phyloP scores from a whole-genome alignment of 1,140 invertebrate species.

The Wasmannia auropunctata region DNA sequence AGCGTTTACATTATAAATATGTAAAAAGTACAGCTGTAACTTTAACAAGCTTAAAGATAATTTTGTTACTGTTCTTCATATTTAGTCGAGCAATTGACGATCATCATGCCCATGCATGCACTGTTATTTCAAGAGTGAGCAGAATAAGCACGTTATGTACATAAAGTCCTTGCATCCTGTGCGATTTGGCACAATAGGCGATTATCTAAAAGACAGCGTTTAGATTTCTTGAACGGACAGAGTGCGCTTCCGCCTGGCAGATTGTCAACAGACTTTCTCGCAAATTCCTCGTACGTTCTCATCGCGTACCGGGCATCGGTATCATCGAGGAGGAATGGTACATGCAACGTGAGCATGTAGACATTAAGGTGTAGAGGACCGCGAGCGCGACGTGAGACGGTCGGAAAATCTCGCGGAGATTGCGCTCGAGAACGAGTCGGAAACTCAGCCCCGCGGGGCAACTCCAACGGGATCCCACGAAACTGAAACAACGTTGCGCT shows the following conservation, averaged over 20 bases:
- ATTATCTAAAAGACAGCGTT: constrained; percentile 52
- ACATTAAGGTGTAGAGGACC: constrained; percentile 23
- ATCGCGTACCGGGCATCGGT: neutral
- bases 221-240: constrained; percentile 27
- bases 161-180: constrained; percentile 8
- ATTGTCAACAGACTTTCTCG: constrained; percentile 54
- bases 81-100: neutral
- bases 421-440: constrained; percentile 28
- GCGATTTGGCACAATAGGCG: constrained; percentile 50
- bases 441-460: constrained; percentile 32
- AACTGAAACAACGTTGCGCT: constrained; percentile 49
- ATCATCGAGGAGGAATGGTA: neutral
- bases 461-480: constrained; percentile 30
- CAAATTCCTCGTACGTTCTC: constrained; percentile 28
- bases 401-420: constrained; percentile 35
- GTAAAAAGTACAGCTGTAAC: neutral
- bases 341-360: neutral
- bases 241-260: constrained; percentile 14
- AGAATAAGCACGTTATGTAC: neutral
- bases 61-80: neutral
- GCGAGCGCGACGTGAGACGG: constrained; percentile 15
- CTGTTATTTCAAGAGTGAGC: constrained; percentile 28
- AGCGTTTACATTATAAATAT: neutral
- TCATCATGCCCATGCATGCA: neutral
- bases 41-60: neutral